phyloP scores from a whole-genome alignment of 1,140 invertebrate genomes.

The Mizuhopecten yessoensis region DNA sequence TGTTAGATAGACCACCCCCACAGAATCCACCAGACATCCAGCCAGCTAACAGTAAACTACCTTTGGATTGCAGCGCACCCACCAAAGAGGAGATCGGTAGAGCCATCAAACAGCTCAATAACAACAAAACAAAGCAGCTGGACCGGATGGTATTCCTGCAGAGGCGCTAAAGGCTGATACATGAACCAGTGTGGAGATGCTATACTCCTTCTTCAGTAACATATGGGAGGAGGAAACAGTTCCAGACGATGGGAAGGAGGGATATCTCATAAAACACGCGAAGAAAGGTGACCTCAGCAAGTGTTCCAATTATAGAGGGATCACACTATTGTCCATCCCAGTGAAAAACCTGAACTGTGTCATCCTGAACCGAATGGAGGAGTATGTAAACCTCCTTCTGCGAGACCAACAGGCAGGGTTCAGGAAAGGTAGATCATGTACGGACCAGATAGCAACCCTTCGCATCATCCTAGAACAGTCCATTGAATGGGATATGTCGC shows the following conservation, averaged over 20 bases:
- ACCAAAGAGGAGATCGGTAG: conserved; percentile 34
- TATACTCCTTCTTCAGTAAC: conserved; percentile 42
- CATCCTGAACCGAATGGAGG: conserved; percentile 55
- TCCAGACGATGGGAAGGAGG: conserved; percentile 52
- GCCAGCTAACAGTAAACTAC: conserved; percentile 49
- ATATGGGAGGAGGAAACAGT: conserved; percentile 56
- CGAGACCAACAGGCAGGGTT: conserved; percentile 62
- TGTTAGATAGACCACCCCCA: conserved; percentile 61
- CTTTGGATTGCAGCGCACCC: conserved; percentile 49
- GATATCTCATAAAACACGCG: conserved; percentile 57
- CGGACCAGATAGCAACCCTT: conserved; percentile 66
- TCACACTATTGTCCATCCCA: conserved; percentile 68
- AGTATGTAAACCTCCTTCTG: conserved; percentile 49
- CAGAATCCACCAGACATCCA: conserved; percentile 41
- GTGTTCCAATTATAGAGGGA: conserved; percentile 69
- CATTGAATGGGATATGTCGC: conserved; percentile 66
- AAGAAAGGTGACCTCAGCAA: conserved; percentile 63
- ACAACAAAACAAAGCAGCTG: conserved; percentile 49
- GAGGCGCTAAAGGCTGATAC: conserved; percentile 45
- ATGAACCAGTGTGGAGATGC: neutral
- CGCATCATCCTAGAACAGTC: conserved; percentile 70
- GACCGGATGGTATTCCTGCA: conserved; percentile 56
- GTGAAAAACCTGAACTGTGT: conserved; percentile 60
- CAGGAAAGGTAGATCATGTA: conserved; percentile 60
- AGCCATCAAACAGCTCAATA: conserved; percentile 47